phyloP scores from a whole-genome alignment of 92 coral and sea anemone species.

The Chrysogorgia sp. region DNA sequence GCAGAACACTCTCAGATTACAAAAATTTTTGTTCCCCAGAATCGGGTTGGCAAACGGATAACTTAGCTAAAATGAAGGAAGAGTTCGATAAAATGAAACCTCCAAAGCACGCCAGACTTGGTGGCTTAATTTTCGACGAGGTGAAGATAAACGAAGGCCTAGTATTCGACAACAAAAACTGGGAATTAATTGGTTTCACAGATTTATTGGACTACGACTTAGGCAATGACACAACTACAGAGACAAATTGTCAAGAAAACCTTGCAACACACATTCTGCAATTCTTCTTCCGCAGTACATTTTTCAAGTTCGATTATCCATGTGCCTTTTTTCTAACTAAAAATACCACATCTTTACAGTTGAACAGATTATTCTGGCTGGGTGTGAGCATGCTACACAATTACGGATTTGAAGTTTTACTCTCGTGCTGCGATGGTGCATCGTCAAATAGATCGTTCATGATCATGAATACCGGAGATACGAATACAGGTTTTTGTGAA shows the following conservation, averaged over 20 bases:
- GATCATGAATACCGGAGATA: slow-evolving; percentile 6
- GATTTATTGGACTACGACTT: slow-evolving; percentile 55
- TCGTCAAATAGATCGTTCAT: slow-evolving; percentile 39
- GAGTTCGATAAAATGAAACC: slow-evolving; percentile 47
- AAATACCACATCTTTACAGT: slow-evolving; percentile 4
- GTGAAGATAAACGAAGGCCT: slow-evolving; percentile 64
- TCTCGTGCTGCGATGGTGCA: slow-evolving; percentile 53
- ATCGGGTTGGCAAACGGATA: slow-evolving; percentile 62
- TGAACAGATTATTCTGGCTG: slow-evolving; percentile 29
- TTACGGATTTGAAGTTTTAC: slow-evolving; percentile 37
- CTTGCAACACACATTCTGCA: too few species aligned
- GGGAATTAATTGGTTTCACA: slow-evolving; percentile 65
- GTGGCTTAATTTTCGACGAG: slow-evolving; percentile 64
- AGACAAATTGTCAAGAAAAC: slow-evolving; percentile 8
- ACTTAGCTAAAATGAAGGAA: slow-evolving; percentile 41
- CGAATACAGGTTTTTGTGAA: neutral
- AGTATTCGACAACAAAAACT: slow-evolving; percentile 55
- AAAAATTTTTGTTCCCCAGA: slow-evolving; percentile 49
- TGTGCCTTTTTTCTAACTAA: slow-evolving; percentile 45
- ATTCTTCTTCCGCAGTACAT: too few species aligned
- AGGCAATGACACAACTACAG: neutral
- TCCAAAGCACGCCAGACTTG: slow-evolving; percentile 50
- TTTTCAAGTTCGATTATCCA: slow-evolving; percentile 37
- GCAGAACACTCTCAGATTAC: slow-evolving; percentile 65
- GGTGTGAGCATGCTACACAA: slow-evolving; percentile 43